Percentiles rank a stretch among this genome's conserved stretches.
Evolutionary conservation across 2,113 vertebrate species (phyloP).

Genomic region (Empidonax traillii): DNA sequence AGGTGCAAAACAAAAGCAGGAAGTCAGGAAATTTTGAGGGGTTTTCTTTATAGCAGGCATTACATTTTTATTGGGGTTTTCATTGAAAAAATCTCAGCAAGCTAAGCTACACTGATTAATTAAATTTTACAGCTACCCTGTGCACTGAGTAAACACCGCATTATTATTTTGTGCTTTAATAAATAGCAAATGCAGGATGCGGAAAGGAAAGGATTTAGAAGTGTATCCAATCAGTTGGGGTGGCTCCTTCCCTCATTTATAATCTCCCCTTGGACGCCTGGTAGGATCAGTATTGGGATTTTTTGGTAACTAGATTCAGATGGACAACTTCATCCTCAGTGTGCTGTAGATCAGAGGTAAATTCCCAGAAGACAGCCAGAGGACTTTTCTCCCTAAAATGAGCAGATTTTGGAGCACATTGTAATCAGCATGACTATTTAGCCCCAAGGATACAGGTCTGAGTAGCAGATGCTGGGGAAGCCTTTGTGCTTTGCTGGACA

Average conservation of each 20-base stretch:
- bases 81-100: constrained; percentile 43
- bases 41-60: constrained; percentile 22
- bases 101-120: constrained; percentile 42
- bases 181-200: neutral
- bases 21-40: constrained; percentile 15
- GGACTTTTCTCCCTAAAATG: neutral
- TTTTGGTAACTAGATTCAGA: constrained; percentile 36
- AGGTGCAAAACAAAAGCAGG: neutral
- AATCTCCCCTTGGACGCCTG: neutral
- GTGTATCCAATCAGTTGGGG: neutral
- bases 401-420: neutral
- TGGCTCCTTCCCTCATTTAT: constrained; percentile 28
- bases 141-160: neutral
- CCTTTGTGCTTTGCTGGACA: neutral
- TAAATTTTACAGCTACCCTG: constrained; percentile 47
- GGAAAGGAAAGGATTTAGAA: constrained; percentile 31
- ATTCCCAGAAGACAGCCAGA: neutral
- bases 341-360: neutral
- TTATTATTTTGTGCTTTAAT: constrained; percentile 50
- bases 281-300: neutral
- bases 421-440: neutral
- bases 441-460: neutral
- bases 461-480: neutral
- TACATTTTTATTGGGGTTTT: constrained; percentile 31
- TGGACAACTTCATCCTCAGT: neutral